Base-by-base conservation (phyloP, 1,140 invertebrate genomes). In the Palaemon carinicauda region DNA sequence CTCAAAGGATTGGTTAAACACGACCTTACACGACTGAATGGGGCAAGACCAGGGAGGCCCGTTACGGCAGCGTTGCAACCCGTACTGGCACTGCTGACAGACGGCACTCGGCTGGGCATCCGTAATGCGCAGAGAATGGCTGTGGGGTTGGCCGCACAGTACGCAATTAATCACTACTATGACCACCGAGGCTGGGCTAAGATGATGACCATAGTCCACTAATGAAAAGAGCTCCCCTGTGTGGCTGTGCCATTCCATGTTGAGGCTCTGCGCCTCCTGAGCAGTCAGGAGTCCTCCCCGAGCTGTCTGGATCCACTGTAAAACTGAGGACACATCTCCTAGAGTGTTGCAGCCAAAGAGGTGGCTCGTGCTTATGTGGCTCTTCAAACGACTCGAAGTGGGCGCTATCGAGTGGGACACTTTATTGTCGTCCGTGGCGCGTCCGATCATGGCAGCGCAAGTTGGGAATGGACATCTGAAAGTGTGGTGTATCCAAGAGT, bases 31-130 rank as follows among this genome's bases (percentile, higher is more conserved):
- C 15, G 80, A 75, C 24, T 84, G 56, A 15, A 87, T 77, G 33
- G 88, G 88, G 27, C 88, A 89, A 10, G 73, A 78, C 81, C 83
- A 87, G 33, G 88, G 83, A 27, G 88, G 88, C 33, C 87, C 88
- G 65, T 65, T 78, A 12, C 79, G 78, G n/a, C 82, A 82, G 29
- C 82, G 82, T 74, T 82, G 77, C 14, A 89, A 53, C n/a, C 86
- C 83, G 9, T 78, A 69, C 29, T 60, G 71, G n/a, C 88, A 89
- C n/a, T 88, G 80, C 17, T 51, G 71, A 82, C 88, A 89, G 21
- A 89, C 29, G 53, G 82, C 80, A 4, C 82, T 52, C 53, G 87
- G 81, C 53, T 69, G 80, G 21, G 31, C 19, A 60, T 89, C 88
- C 51, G 51, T 50, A 60, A 83, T 83, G n/a, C 82, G 82, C 33